Conservation (phyloP, 2,888 invertebrate genomes). For the Smittia aterrima region DNA sequence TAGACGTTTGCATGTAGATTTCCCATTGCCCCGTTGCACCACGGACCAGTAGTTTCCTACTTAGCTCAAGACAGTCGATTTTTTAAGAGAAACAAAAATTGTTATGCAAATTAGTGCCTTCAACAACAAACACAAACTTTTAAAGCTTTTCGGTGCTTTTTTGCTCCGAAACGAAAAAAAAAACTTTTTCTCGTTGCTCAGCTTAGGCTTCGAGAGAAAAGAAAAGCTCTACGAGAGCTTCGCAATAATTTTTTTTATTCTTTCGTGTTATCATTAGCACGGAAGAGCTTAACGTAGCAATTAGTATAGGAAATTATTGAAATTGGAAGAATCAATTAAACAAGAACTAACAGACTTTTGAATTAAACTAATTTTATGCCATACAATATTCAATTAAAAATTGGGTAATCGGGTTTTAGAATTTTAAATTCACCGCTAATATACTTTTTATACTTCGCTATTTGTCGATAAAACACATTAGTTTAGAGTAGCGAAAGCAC, state of each 20-base stretch:
- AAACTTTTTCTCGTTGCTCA: conserved; percentile 6
- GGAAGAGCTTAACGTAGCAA: neutral
- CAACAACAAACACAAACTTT: conserved; percentile 5
- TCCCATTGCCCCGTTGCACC: too few relatives aligned
- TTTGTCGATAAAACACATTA: neutral
- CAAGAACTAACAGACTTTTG: conserved; percentile 13
- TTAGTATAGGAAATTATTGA: neutral
- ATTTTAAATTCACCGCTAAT: neutral
- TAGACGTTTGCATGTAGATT: too few relatives aligned
- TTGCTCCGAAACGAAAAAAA: neutral
- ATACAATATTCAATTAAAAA: conserved; percentile 10
- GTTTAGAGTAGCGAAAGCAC: neutral
- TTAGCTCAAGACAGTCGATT: too few relatives aligned
- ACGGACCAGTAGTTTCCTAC: too few relatives aligned
- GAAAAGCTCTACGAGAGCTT: neutral
- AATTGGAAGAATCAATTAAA: neutral
- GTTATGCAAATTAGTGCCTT: conserved; percentile 22
- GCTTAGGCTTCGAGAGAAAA: neutral
- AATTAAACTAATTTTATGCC: conserved; percentile 20
- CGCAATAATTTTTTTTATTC: neutral
- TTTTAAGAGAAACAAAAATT: too few relatives aligned
- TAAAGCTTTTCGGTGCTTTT: conserved; percentile 22
- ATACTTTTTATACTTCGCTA: too few relatives aligned
- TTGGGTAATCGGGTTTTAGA: conserved; percentile 14
- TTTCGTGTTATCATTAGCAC: neutral